Evolutionary conservation across 2,888 invertebrate species (phyloP).

Genomic region (Dryococelus australis): DNA sequence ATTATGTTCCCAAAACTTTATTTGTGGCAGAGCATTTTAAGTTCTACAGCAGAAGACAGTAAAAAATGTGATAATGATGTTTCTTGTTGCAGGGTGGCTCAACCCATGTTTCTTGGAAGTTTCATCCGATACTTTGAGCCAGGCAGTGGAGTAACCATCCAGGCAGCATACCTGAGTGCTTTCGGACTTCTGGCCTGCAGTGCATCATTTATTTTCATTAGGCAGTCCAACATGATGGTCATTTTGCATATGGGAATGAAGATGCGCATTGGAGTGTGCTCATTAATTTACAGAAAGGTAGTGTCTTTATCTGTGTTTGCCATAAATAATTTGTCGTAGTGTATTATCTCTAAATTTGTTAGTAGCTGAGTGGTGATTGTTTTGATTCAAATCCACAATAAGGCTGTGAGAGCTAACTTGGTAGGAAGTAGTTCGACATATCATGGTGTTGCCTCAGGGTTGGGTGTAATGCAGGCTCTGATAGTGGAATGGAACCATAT

Average conservation of each 20-base stretch:
- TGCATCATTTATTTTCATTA: conserved; percentile 74
- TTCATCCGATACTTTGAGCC: conserved; percentile 60
- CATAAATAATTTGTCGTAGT: too few relatives aligned
- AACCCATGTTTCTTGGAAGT: conserved; percentile 56
- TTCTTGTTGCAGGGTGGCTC: conserved; percentile 50
- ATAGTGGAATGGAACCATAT: too few relatives aligned
- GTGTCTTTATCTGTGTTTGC: background rate
- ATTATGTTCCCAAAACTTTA: too few relatives aligned
- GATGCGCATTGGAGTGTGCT: conserved; percentile 81
- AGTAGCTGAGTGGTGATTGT: too few relatives aligned
- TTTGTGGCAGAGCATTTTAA: too few relatives aligned
- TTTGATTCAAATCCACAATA: too few relatives aligned
- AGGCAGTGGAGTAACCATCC: conserved; percentile 54
- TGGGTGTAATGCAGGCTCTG: too few relatives aligned
- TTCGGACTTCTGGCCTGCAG: conserved; percentile 76
- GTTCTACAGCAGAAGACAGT: too few relatives aligned
- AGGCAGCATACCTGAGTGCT: conserved; percentile 79
- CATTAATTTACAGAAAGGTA: conserved; percentile 84
- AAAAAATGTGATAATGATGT: background rate
- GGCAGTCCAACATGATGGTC: conserved; percentile 89
- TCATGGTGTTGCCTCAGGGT: too few relatives aligned
- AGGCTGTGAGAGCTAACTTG: too few relatives aligned
- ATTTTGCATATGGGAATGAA: conserved; percentile 84
- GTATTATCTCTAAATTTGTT: too few relatives aligned
- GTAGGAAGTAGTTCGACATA: too few relatives aligned